These are phyloP conservation scores for Nannobrachium achirus DNA, from an alignment of 2,113 vertebrate genomes.

Conservation along the genomic window DNA sequence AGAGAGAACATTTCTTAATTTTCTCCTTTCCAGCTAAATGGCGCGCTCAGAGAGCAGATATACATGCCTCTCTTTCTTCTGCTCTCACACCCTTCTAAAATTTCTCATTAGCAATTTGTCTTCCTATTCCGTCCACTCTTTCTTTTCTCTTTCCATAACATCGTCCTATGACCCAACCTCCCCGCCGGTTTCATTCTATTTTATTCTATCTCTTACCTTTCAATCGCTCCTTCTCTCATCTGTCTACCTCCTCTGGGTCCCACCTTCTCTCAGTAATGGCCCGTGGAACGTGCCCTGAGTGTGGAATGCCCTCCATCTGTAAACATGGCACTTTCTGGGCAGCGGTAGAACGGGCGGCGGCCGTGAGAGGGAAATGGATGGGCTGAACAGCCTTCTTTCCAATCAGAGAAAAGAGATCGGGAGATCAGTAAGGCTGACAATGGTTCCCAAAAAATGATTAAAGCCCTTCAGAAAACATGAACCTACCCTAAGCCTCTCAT, in stretches of 20 bases:
- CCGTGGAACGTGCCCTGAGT: constrained; percentile 51
- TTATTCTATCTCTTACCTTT: constrained; percentile 47
- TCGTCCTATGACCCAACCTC: constrained; percentile 24
- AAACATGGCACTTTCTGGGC: constrained; percentile 54
- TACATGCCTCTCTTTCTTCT: neutral
- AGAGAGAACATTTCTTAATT: constrained; percentile 19
- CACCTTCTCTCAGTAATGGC: constrained; percentile 44
- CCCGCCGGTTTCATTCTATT: constrained; percentile 11
- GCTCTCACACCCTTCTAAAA: neutral
- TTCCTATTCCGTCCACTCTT: neutral
- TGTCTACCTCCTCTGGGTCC: constrained; percentile 25
- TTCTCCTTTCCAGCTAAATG: constrained; percentile 8
- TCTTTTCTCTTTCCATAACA: constrained; percentile 13
- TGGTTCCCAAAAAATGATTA: constrained; percentile 6
- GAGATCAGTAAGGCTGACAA: constrained; percentile 29
- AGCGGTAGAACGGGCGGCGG: constrained; percentile 37
- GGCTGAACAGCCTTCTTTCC: constrained; percentile 29
- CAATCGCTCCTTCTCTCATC: constrained; percentile 40
- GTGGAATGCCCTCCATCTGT: constrained; percentile 51
- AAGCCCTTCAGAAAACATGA: constrained; percentile 34
- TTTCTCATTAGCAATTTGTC: neutral
- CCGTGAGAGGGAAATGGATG: constrained; percentile 15
- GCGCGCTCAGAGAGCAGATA: constrained; percentile 7
- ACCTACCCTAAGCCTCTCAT: neutral
- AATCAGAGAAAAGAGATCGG: constrained; percentile 44